Percentiles rank a stretch among this genome's conserved stretches.
Evolutionary conservation across 2,888 invertebrate genomes (phyloP).

Genomic region (Sphinx pinastri): DNA sequence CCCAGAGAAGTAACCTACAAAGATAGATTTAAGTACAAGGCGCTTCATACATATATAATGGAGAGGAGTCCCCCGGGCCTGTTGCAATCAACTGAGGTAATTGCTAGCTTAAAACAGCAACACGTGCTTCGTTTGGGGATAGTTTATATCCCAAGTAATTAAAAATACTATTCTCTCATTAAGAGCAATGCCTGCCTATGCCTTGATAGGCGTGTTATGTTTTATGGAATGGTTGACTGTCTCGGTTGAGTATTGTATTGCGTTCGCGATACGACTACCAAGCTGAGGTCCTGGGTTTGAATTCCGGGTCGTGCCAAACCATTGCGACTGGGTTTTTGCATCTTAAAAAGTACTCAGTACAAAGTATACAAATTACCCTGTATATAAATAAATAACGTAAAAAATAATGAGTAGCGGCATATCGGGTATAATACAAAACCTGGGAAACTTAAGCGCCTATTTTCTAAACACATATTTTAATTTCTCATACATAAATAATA

Average conservation of each 20-base stretch:
- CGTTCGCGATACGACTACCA: too few species aligned
- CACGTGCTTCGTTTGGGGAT: not conserved
- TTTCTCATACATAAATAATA: too few species aligned
- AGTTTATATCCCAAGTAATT: not conserved
- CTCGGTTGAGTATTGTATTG: too few species aligned
- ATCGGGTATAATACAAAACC: not conserved
- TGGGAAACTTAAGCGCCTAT: not conserved
- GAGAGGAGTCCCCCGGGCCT: not conserved
- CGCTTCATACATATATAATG: slow-evolving; percentile 8
- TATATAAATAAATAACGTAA: too few species aligned
- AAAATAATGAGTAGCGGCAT: not conserved
- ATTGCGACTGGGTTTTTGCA: too few species aligned
- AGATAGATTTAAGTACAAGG: not conserved
- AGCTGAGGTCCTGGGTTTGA: too few species aligned
- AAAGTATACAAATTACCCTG: too few species aligned
- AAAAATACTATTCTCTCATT: not conserved
- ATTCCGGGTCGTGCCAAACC: too few species aligned
- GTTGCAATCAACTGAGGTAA: slow-evolving; percentile 16
- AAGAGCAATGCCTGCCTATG: too few species aligned
- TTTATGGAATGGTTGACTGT: not conserved
- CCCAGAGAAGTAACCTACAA: slow-evolving; percentile 5
- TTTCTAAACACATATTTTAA: not conserved
- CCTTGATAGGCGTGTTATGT: not conserved
- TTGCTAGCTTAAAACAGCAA: slow-evolving; percentile 3
- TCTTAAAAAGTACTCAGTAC: too few species aligned